phyloP scores from a whole-genome alignment of 2,888 invertebrate genomes.

The Synanthedon vespiformis region DNA sequence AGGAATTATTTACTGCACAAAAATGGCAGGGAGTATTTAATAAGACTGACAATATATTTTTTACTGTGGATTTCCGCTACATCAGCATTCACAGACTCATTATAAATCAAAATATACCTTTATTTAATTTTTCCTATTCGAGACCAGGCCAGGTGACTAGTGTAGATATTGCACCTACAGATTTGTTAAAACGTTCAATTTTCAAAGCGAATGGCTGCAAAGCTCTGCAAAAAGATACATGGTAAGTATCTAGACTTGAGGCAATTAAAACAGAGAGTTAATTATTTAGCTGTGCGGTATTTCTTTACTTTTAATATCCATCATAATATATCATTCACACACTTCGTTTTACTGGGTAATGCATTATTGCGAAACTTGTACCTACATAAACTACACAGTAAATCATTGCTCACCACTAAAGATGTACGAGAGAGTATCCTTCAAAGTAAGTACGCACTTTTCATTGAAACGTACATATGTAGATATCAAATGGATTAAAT shows the following conservation, averaged over 20 bases:
- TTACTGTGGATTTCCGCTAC: no score
- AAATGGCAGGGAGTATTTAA: no score
- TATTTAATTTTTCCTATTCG: no score
- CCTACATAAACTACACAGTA: neutral
- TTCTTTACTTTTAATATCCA: neutral
- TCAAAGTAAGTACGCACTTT: neutral
- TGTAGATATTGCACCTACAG: no score
- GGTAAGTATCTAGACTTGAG: neutral
- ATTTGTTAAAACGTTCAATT: no score
- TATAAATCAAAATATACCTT: no score
- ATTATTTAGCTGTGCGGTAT: constrained; percentile 3
- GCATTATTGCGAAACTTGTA: neutral
- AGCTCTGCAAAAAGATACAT: neutral
- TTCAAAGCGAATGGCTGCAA: no score
- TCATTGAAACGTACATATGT: neutral
- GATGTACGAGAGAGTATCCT: neutral
- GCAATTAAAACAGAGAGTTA: constrained; percentile 4
- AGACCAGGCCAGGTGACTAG: no score
- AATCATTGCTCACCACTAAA: neutral
- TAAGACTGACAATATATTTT: no score
- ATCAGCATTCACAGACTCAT: no score
- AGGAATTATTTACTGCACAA: no score
- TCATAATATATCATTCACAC: constrained; percentile 5
- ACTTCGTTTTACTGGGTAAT: constrained; percentile 1
- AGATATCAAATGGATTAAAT: constrained; percentile 1